These are phyloP conservation scores for Caligus rogercresseyi DNA, from an alignment of 1,140 invertebrate species.

Conservation along the genomic window DNA sequence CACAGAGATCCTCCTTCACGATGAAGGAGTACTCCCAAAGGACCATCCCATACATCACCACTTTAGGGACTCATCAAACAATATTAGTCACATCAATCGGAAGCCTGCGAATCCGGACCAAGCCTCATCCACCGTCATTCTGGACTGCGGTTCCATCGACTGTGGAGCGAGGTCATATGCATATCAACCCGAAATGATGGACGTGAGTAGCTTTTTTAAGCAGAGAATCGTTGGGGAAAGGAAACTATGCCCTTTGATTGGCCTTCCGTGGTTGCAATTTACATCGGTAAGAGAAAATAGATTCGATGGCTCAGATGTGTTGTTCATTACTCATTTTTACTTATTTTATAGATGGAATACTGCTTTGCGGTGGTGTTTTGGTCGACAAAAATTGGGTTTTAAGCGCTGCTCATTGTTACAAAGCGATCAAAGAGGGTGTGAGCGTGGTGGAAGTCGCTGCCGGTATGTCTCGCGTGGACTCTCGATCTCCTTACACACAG, in stretches of 20 bases:
- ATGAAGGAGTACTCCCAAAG: background rate
- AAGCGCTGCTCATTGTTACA: slow-evolving; percentile 8
- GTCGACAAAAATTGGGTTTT: slow-evolving; percentile 5
- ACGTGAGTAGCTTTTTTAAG: background rate
- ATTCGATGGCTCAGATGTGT: too few relatives aligned
- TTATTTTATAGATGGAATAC: background rate
- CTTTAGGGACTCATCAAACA: background rate
- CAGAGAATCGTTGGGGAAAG: slow-evolving; percentile 56
- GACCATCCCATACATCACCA: background rate
- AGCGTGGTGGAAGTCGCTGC: background rate
- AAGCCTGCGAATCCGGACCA: background rate
- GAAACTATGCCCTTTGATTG: slow-evolving; percentile 50
- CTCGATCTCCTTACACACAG: background rate
- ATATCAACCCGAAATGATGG: background rate
- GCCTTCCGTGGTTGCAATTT: slow-evolving; percentile 33
- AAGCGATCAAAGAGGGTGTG: background rate
- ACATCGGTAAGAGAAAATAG: background rate
- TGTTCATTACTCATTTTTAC: too few relatives aligned
- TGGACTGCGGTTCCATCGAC: background rate
- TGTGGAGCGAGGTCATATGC: background rate
- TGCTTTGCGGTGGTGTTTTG: background rate
- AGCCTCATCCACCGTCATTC: background rate
- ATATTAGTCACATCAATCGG: background rate
- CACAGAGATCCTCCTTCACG: background rate
- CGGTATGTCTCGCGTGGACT: background rate